Conservation (phyloP, 1,140 invertebrate species). For the Cylas formicarius region DNA sequence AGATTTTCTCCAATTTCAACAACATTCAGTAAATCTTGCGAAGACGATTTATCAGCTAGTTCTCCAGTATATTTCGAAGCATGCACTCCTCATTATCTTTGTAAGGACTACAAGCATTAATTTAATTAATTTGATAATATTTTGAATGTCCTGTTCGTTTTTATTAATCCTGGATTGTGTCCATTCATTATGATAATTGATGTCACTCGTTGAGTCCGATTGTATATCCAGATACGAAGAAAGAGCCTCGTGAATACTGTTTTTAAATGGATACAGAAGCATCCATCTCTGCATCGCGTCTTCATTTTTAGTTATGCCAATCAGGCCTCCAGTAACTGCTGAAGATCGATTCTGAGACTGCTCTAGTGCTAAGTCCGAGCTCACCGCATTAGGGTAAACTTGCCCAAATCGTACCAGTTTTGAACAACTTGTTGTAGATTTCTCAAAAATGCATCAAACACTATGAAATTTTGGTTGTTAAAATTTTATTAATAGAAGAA, state of each 20-base stretch:
- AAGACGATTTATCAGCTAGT: conserved; percentile 28
- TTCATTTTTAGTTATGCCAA: conserved; percentile 31
- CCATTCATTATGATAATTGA: conserved; percentile 33
- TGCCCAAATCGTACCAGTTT: too few species aligned
- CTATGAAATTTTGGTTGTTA: too few species aligned
- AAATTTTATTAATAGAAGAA: too few species aligned
- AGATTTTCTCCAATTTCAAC: conserved; percentile 14
- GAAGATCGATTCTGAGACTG: conserved; percentile 25
- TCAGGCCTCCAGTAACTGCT: conserved; percentile 29
- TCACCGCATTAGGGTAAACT: too few species aligned
- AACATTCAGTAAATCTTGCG: conserved; percentile 24
- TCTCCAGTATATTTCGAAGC: conserved; percentile 23
- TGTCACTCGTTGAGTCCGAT: conserved; percentile 25
- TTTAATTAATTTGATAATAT: conserved; percentile 24
- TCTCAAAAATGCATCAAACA: too few species aligned
- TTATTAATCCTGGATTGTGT: conserved; percentile 27
- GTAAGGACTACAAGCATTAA: conserved; percentile 19
- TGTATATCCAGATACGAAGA: conserved; percentile 20
- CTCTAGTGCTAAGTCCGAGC: conserved; percentile 21
- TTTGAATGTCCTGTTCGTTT: conserved; percentile 28
- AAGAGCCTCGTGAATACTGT: conserved; percentile 11
- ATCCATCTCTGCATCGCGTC: conserved; percentile 23
- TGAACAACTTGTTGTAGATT: too few species aligned
- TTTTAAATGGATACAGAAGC: conserved; percentile 28
- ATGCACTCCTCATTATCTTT: conserved; percentile 13